A percentile compares a stretch with the other conserved stretches of the same genome.
Evolutionary conservation across 2,797 vertebrate species (phyloP).

Genomic region (Sebastolobus alascanus): DNA sequence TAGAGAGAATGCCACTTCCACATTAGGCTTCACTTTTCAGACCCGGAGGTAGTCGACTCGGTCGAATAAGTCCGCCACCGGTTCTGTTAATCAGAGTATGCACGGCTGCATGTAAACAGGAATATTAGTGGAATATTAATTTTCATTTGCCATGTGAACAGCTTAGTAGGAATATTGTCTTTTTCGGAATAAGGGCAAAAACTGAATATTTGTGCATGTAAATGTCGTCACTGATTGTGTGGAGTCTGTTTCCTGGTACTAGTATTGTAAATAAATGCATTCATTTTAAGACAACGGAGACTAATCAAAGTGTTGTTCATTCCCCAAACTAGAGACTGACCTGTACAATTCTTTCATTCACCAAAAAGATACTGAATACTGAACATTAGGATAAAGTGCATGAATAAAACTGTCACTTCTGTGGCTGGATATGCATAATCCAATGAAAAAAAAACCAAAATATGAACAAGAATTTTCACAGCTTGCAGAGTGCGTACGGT

Average conservation of each 20-base stretch:
- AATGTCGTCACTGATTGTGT: not conserved
- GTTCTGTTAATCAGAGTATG: not conserved
- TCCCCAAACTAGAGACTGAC: not conserved
- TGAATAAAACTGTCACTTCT: not conserved
- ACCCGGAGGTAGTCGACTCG: too few relatives aligned
- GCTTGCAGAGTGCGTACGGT: not conserved
- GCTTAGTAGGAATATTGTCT: not conserved
- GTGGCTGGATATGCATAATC: not conserved
- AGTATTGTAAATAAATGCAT: not conserved
- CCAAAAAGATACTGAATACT: not conserved
- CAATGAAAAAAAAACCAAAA: not conserved
- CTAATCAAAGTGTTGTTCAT: not conserved
- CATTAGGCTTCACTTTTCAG: too few relatives aligned
- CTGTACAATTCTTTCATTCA: not conserved
- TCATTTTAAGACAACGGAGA: not conserved
- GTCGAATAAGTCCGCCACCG: not conserved
- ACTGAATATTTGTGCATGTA: not conserved
- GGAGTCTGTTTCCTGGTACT: not conserved
- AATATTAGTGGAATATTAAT: not conserved
- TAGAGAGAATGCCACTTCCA: too few relatives aligned
- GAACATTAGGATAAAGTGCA: not conserved
- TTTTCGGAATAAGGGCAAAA: not conserved
- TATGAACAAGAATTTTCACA: not conserved
- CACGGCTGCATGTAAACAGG: not conserved
- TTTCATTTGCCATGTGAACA: not conserved